Percentiles rank a stretch among this genome's conserved stretches.
Evolutionary conservation across 2,888 invertebrate species (phyloP).

Genomic region (Pinctada fucata): DNA sequence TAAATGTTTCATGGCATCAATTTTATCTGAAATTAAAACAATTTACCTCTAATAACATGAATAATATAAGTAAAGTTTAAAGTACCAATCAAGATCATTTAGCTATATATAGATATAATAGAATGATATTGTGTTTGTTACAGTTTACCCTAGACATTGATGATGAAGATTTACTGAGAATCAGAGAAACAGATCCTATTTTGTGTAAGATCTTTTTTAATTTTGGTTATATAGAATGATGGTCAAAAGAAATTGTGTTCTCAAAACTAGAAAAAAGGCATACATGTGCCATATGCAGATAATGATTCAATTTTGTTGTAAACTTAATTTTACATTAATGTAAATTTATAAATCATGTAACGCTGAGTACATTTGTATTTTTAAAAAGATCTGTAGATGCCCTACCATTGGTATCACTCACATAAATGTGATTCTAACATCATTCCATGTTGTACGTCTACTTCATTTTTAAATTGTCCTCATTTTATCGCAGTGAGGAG

Average conservation of each 20-base stretch:
- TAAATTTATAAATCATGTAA: background rate
- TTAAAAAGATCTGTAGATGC: too few relatives aligned
- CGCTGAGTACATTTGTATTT: background rate
- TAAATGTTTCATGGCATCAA: too few relatives aligned
- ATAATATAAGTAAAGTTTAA: too few relatives aligned
- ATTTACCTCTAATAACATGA: too few relatives aligned
- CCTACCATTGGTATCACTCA: too few relatives aligned
- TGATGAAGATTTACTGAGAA: slow-evolving; percentile 53
- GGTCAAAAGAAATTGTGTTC: background rate
- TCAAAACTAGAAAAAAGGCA: too few relatives aligned
- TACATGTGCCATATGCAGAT: background rate
- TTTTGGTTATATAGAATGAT: background rate
- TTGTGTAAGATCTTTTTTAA: slow-evolving; percentile 51
- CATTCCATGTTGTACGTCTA: too few relatives aligned
- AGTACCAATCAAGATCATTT: too few relatives aligned
- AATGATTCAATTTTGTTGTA: background rate
- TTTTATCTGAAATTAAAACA: too few relatives aligned
- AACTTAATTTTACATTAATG: background rate
- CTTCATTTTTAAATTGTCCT: too few relatives aligned
- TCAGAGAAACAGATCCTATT: slow-evolving; percentile 54
- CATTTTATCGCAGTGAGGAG: slow-evolving; percentile 48
- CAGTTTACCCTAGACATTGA: slow-evolving; percentile 55
- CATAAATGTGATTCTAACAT: too few relatives aligned
- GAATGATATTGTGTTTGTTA: slow-evolving; percentile 42
- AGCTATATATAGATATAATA: too few relatives aligned